Evolutionary conservation across 2,888 invertebrate genomes (phyloP).

Genomic region (Minunthozetes semirufus): DNA sequence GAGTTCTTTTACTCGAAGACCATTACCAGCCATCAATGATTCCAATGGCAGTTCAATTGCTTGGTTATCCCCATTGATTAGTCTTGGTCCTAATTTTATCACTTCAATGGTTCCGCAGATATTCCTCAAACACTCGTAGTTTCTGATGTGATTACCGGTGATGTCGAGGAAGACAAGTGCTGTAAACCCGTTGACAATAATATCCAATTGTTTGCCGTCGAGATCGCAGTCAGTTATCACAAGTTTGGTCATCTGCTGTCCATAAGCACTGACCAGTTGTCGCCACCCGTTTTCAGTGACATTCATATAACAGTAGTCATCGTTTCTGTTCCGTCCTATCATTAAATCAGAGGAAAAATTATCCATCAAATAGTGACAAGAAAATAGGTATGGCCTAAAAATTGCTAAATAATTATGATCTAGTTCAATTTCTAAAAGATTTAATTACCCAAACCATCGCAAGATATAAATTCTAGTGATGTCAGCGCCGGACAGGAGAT

Average conservation of each 20-base stretch:
- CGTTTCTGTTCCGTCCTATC: slow-evolving; percentile 27
- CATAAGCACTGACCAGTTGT: background rate
- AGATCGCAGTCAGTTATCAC: slow-evolving; percentile 29
- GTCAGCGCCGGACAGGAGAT: slow-evolving; percentile 17
- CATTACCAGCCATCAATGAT: background rate
- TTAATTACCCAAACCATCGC: slow-evolving; percentile 32
- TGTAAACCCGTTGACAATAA: slow-evolving; percentile 27
- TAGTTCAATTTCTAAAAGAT: no score
- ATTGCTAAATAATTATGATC: no score
- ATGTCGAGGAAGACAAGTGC: slow-evolving; percentile 14
- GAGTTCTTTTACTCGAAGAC: slow-evolving; percentile 1
- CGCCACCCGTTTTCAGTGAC: slow-evolving; percentile 31
- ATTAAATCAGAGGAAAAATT: background rate
- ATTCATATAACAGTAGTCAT: slow-evolving; percentile 27
- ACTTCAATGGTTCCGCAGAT: background rate
- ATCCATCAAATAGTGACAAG: background rate
- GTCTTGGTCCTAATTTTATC: slow-evolving; percentile 28
- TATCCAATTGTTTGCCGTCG: slow-evolving; percentile 28
- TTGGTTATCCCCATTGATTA: background rate
- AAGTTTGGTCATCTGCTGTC: slow-evolving; percentile 23
- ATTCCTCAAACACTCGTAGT: background rate
- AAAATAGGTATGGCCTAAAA: background rate
- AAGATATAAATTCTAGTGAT: slow-evolving; percentile 6
- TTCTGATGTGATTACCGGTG: slow-evolving; percentile 25
- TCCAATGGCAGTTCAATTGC: slow-evolving; percentile 9